Evolutionary conservation across 2,113 vertebrate species (phyloP), one percentile per base, ranked within the genome.

Genomic region (Oophaga pumilio): DNA sequence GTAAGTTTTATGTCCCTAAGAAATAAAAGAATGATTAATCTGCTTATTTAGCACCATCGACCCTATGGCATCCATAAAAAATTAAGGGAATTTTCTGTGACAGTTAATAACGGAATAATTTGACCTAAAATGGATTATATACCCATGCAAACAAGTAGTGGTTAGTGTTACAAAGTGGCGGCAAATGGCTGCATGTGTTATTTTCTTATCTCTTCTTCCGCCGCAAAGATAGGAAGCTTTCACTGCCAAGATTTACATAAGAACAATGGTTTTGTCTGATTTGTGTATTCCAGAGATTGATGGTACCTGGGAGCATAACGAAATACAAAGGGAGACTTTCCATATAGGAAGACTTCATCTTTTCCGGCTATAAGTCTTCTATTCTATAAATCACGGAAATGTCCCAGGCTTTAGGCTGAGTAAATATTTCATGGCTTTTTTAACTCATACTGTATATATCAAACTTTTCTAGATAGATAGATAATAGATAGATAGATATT

Each of bases 11-110:
- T 74, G 14, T 28, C 68, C 49, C 5, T 28, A 85, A 20, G 53
- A 59, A 33, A 59, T 20, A 14, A 24, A 20, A 22, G 18, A n/a
- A 26, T 59, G 83, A 85, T 85, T 74, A 28, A 84, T 74, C 13
- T 59, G 62, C 49, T 57, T 76, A 59, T 57, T 49, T 74, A 60
- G 17, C 33, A 28, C 52, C 83, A 74, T 20, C 52, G 43, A 59
- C 53, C 83, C 26, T 9, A 74, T 59, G 83, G 83, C 56, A 18
- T 59, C 83, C 69, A 59, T 74, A 15, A 43, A 60, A 33, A 85
- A 76, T 74, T 3, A 18, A 74, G 22, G 6, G 50, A 84, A 49
- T 57, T 85, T 60, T 33, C 53, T 60, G 6, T 76, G 50, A n/a
- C 69, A 76, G 53, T 59, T 76, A 49, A 60, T 57, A 76, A 59